These are phyloP conservation scores for Choloepus didactylus DNA, from an alignment of 2,797 vertebrate species.

Conservation along the genomic window DNA sequence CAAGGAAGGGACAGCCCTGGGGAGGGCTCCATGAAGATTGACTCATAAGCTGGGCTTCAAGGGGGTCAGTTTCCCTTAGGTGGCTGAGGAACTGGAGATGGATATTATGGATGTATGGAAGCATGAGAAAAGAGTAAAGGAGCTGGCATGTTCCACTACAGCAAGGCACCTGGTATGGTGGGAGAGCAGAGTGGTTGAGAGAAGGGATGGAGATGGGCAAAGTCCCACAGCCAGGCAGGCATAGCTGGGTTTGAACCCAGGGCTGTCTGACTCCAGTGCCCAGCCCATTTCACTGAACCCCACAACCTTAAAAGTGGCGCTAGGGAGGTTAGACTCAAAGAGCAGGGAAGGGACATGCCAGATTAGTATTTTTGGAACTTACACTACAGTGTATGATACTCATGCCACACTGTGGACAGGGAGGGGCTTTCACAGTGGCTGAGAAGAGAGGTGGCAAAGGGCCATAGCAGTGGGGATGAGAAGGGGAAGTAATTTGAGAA, in stretches of 20 bases:
- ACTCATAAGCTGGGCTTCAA: neutral
- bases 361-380: neutral
- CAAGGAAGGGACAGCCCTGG: neutral
- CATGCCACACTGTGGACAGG: neutral
- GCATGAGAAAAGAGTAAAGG: constrained; percentile 14
- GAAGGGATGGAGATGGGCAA: neutral
- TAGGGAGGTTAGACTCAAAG: neutral
- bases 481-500: neutral
- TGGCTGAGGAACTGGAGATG: constrained; percentile 20
- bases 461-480: neutral
- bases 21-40: neutral
- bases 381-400: neutral
- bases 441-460: neutral
- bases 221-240: constrained; percentile 3
- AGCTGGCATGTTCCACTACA: constrained; percentile 35
- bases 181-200: neutral
- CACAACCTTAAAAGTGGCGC: neutral
- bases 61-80: neutral
- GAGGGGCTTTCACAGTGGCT: neutral
- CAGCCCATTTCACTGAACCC: neutral
- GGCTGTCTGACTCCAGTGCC: neutral
- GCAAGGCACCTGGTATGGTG: neutral
- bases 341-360: neutral
- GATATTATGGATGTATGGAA: neutral
- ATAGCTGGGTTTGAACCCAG: neutral